Evolutionary conservation across 2,888 invertebrate species (phyloP).

Genomic region (Limnephilus rhombicus): DNA sequence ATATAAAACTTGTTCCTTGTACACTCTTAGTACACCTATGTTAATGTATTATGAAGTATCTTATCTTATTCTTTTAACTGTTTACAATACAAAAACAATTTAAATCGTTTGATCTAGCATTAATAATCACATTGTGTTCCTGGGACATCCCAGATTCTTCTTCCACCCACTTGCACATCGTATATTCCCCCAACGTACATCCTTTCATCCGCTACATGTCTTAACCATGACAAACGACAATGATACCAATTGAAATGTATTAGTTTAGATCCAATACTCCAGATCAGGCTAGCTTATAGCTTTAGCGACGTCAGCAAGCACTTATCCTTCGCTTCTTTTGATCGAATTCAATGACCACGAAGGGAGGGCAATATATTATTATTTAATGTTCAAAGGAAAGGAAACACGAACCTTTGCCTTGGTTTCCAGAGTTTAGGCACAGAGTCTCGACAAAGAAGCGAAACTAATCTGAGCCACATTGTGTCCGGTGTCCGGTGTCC

Average conservation of each 20-base stretch:
- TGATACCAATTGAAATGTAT: not conserved
- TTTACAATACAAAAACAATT: too few species aligned
- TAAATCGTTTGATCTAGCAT: too few species aligned
- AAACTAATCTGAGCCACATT: not conserved
- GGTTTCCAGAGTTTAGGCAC: not conserved
- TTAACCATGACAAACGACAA: not conserved
- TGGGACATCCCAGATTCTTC: not conserved
- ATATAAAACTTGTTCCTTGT: not conserved
- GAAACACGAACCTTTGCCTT: not conserved
- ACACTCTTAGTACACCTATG: not conserved
- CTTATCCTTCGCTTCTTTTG: not conserved
- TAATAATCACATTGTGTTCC: too few species aligned
- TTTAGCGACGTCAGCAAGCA: not conserved
- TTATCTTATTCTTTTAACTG: too few species aligned
- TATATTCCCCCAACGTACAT: not conserved
- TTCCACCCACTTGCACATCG: not conserved
- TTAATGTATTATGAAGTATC: too few species aligned
- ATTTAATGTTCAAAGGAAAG: not conserved
- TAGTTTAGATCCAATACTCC: not conserved
- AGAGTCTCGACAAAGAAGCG: not conserved
- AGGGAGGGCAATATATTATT: not conserved
- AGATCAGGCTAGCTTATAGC: not conserved
- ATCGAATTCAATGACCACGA: not conserved
- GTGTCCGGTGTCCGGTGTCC: not conserved
- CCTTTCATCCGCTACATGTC: not conserved